Evolutionary conservation across 2,113 vertebrate genomes (phyloP).

Genomic region (Oriolus oriolus): DNA sequence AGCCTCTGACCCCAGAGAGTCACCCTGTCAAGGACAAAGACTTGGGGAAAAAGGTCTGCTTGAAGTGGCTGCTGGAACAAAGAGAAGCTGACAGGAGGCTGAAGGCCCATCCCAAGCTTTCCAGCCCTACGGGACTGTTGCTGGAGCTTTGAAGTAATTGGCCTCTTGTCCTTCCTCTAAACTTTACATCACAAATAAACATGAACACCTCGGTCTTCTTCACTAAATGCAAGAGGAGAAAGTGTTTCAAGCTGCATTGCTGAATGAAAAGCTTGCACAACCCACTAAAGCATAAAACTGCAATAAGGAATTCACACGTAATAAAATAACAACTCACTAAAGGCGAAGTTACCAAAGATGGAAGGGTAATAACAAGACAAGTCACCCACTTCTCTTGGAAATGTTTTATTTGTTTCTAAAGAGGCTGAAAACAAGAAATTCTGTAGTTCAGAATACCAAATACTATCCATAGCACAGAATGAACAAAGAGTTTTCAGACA

Average conservation of each 20-base stretch:
- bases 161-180: background rate
- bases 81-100: background rate
- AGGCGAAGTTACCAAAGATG: rapidly evolving
- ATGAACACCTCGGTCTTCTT: rapidly evolving
- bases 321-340: background rate
- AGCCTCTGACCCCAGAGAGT: background rate
- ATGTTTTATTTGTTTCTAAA: conserved; percentile 67
- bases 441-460: conserved; percentile 30
- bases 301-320: background rate
- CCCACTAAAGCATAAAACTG: background rate
- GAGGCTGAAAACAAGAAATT: conserved; percentile 36
- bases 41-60: background rate
- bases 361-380: background rate
- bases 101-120: background rate
- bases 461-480: background rate
- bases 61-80: background rate
- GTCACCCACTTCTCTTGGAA: background rate
- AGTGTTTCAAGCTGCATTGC: background rate
- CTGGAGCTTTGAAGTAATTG: background rate
- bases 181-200: background rate
- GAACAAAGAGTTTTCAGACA: conserved; percentile 17
- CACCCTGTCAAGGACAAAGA: background rate
- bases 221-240: background rate
- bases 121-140: background rate
- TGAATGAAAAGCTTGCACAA: background rate